Evolutionary conservation across 2,113 vertebrate genomes (phyloP).

Genomic region (Patagioenas fasciata): DNA sequence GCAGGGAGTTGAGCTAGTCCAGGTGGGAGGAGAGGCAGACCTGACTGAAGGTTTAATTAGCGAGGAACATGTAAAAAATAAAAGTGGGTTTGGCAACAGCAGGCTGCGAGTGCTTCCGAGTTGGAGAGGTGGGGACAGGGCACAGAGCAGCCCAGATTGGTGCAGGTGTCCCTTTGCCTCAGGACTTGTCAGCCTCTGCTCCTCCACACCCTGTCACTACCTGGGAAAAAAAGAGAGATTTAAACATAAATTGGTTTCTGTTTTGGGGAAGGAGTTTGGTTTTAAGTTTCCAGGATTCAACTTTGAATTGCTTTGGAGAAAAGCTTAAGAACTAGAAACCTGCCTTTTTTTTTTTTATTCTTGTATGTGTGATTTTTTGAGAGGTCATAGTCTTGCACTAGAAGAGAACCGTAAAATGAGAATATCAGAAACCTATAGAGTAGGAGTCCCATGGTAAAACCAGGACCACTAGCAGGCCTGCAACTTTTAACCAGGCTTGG

Average conservation of each 20-base stretch:
- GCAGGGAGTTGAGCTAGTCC: not conserved
- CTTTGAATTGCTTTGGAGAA: not conserved
- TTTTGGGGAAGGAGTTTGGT: not conserved
- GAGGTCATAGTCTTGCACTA: not conserved
- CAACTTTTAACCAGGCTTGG: not conserved
- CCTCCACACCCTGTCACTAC: not conserved
- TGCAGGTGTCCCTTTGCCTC: not conserved
- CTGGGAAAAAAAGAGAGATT: not conserved
- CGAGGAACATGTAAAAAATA: not conserved
- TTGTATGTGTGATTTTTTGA: not conserved
- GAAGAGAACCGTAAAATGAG: not conserved
- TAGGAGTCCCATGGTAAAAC: not conserved
- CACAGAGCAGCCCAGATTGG: not conserved
- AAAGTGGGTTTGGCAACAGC: constrained; percentile 5
- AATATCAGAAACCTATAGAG: not conserved
- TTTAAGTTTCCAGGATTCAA: not conserved
- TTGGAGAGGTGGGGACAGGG: not conserved
- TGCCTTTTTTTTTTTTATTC: not conserved
- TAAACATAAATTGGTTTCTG: not conserved
- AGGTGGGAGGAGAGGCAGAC: constrained; percentile 48
- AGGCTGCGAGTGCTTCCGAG: not conserved
- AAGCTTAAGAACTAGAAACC: not conserved
- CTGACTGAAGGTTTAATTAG: constrained; percentile 56
- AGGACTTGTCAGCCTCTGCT: not conserved
- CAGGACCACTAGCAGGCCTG: not conserved